Evolutionary conservation across 2,797 vertebrate species (phyloP), one percentile per base, ranked within the genome.

Genomic region (Staurois parvus): DNA sequence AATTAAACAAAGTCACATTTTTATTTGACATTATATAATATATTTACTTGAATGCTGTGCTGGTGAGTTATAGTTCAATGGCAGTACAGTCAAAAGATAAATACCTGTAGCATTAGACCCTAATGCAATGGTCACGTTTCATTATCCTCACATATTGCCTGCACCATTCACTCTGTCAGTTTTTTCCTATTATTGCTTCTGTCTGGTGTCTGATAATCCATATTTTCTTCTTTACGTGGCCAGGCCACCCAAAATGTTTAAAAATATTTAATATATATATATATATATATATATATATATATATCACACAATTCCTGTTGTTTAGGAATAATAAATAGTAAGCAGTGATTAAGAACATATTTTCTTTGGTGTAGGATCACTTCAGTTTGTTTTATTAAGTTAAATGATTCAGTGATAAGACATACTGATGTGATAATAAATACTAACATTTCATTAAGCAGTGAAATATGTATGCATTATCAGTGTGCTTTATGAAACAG

Each of bases 361-460:
- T 4, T 28, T 72, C 28, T 84, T 78, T 66, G 66, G 52, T 42
- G 59, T 59, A 56, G 40, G 66, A 79, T 73, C 12, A 79, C 48
- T 79, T 21, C 32, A 75, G 52, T 24, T 40, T 42, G 67, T 42
- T 17, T n/a, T 80, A 80, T 80, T 80, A 69, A 70, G 42, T 59
- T 37, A 80, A 81, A 69, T 82, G 69, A 87, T 37, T 17, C 90
- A 89, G 88, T 91, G 37, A 37, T 90, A 87, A 40, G 87, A 75
- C 68, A 88, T 88, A 78, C 73, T 88, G 85, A 75, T 24, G 75
- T 24, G 83, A 88, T 68, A 72, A 91, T 26, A 85, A 89, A 88
- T 76, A 45, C 87, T 37, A 76, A 89, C 90, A 92, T 90, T 91
- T 88, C 76, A 88, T 90, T 90, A 91, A 87, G 89, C 87, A 80